Evolutionary conservation across 2,888 invertebrate species (phyloP).

Genomic region (Deilephila porcellus): DNA sequence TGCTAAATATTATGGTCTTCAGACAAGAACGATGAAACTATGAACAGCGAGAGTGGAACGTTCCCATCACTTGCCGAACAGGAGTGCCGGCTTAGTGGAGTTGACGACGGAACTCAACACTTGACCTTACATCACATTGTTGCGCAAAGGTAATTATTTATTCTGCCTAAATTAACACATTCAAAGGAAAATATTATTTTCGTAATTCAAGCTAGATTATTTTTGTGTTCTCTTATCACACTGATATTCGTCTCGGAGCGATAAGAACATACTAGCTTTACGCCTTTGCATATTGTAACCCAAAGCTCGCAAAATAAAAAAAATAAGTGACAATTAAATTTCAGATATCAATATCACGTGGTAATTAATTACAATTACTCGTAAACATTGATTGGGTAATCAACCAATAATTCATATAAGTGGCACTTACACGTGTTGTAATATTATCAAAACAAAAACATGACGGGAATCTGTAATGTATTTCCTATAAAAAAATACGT

Average conservation of each 20-base stretch:
- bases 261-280: background rate
- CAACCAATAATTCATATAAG: too few species aligned
- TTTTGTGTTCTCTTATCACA: background rate
- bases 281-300: too few species aligned
- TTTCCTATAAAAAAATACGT: too few species aligned
- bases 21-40: conserved; percentile 75
- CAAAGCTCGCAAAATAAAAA: too few species aligned
- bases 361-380: too few species aligned
- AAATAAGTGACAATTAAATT: too few species aligned
- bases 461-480: too few species aligned
- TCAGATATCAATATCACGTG: too few species aligned
- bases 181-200: background rate
- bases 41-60: conserved; percentile 73
- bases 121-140: conserved; percentile 92
- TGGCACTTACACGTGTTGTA: too few species aligned
- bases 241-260: too few species aligned
- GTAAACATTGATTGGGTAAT: too few species aligned
- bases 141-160: conserved; percentile 85
- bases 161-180: background rate
- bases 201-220: background rate
- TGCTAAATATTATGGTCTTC: conserved; percentile 34
- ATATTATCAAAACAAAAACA: too few species aligned
- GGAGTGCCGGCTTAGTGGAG: conserved; percentile 74
- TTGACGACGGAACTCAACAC: conserved; percentile 85
- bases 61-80: conserved; percentile 84